These are phyloP conservation scores for Taurulus bubalis DNA, from an alignment of 2,113 vertebrate species.

Conservation along the genomic window DNA sequence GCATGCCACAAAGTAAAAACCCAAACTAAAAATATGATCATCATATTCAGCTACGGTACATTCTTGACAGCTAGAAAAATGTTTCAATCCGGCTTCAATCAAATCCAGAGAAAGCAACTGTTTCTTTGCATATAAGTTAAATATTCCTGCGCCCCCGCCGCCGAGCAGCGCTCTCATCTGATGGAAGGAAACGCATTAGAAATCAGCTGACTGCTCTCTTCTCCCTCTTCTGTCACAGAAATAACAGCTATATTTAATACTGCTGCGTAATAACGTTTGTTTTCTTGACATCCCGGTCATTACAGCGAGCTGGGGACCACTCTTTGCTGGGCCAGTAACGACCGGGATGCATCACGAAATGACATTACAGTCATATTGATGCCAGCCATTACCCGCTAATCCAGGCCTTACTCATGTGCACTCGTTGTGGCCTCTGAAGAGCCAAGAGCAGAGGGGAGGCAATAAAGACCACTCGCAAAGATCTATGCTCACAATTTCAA, in stretches of 20 bases:
- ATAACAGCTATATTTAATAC: constrained; percentile 79
- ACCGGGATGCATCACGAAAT: constrained; percentile 83
- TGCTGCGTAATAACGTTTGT: constrained; percentile 76
- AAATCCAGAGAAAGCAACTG: constrained; percentile 3
- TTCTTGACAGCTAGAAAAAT: constrained; percentile 22
- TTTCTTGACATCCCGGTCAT: constrained; percentile 80
- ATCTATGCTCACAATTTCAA: constrained; percentile 83
- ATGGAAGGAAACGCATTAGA: constrained; percentile 48
- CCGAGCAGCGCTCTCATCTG: constrained; percentile 26
- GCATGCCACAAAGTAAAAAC: neutral
- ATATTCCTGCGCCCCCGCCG: neutral
- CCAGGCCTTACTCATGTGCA: constrained; percentile 67
- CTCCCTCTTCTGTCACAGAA: constrained; percentile 68
- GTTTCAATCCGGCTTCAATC: neutral
- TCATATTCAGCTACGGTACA: neutral
- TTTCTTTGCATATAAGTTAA: constrained; percentile 4
- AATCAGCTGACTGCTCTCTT: constrained; percentile 66
- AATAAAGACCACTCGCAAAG: constrained; percentile 83
- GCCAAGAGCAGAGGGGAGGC: constrained; percentile 53
- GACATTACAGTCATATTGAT: constrained; percentile 86
- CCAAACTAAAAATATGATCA: neutral
- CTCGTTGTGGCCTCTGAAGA: constrained; percentile 73
- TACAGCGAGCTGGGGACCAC: constrained; percentile 72
- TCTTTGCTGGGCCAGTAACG: constrained; percentile 74
- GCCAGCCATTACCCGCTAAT: constrained; percentile 82